phyloP scores from a whole-genome alignment of 2,113 vertebrate species.

The Platysteira castanea region DNA sequence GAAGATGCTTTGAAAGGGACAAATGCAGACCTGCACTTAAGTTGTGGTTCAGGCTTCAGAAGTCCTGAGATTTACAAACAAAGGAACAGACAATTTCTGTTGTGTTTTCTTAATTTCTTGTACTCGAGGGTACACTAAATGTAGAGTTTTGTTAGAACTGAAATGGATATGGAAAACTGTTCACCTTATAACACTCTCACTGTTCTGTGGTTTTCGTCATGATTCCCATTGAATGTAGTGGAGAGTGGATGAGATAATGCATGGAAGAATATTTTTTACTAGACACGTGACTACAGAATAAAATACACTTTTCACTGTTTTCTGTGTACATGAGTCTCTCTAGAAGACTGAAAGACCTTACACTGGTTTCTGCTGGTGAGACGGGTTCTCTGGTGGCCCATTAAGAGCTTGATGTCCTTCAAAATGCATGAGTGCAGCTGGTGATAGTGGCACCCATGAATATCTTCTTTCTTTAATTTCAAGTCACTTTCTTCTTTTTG shows the following conservation, averaged over 20 bases:
- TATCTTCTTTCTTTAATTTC: not conserved
- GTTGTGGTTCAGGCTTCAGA: not conserved
- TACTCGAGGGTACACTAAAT: not conserved
- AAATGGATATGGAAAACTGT: not conserved
- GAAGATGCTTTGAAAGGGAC: not conserved
- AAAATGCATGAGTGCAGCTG: not conserved
- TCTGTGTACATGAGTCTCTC: not conserved
- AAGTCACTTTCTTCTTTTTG: not conserved
- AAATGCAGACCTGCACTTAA: not conserved
- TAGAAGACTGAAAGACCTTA: not conserved
- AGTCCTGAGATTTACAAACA: not conserved
- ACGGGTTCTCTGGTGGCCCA: not conserved
- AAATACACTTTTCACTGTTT: not conserved
- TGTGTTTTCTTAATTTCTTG: not conserved
- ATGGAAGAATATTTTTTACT: not conserved
- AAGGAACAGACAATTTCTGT: not conserved
- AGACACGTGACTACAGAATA: not conserved
- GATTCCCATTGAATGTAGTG: not conserved
- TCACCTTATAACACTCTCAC: not conserved
- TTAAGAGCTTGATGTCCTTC: not conserved
- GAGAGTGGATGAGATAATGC: not conserved
- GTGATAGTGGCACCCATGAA: not conserved
- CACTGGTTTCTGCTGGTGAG: not conserved
- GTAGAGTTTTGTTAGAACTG: not conserved
- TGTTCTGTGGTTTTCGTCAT: fast-evolving